A percentile compares a stretch with the other conserved stretches of the same genome.
Evolutionary conservation across 2,888 invertebrate genomes (phyloP).

Genomic region (Prenolepis imparis): DNA sequence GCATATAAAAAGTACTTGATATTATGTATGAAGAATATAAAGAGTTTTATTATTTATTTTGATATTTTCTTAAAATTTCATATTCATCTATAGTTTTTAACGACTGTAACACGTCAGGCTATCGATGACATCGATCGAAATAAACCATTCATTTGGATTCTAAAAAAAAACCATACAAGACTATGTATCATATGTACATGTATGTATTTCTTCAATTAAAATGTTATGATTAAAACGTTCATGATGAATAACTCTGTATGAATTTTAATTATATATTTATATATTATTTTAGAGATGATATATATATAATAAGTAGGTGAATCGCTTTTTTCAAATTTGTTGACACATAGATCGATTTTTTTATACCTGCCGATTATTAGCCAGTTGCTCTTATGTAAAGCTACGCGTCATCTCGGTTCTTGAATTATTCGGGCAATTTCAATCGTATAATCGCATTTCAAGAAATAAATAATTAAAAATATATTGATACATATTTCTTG

Average conservation of each 20-base stretch:
- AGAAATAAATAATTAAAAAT: not conserved
- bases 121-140: conserved; percentile 7
- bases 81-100: conserved; percentile 14
- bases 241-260: conserved; percentile 1
- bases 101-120: not conserved
- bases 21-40: conserved; percentile 16
- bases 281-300: not conserved
- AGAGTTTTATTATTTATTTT: conserved; percentile 20
- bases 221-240: conserved; percentile 9
- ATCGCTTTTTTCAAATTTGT: not conserved
- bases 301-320: not conserved
- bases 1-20: conserved; percentile 9
- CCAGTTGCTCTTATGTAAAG: not conserved
- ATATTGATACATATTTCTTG: conserved; percentile 6
- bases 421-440: not conserved
- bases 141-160: not conserved
- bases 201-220: conserved; percentile 26
- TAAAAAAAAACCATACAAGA: conserved; percentile 16
- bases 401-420: not conserved
- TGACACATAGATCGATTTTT: not conserved
- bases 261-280: not conserved
- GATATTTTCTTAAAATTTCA: conserved; percentile 19
- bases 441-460: conserved; percentile 5
- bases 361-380: not conserved
- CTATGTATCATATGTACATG: conserved; percentile 25